Base-by-base conservation (phyloP, 2,888 invertebrate genomes). In the Parapristionchus giblindavisi region DNA sequence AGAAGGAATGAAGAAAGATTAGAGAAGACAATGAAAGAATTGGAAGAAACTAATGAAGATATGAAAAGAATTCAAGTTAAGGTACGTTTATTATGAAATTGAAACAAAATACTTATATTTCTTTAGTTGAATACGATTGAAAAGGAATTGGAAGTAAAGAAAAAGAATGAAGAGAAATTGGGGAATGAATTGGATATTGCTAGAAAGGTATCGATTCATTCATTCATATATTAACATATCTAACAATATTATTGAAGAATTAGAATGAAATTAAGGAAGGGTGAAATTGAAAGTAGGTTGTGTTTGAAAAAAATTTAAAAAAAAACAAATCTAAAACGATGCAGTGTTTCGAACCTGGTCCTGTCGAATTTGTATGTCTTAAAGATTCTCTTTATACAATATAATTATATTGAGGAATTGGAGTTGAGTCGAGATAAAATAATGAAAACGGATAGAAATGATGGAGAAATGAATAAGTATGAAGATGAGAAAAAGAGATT, bases 101-200 rank as follows among this genome's bases (percentile, higher is more conserved):
- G 56, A 56, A 27, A 5, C 3, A 56, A 29, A 56, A 6, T 27
- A 11, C 5, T 21, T 61, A 3, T 2, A 38, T 75, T 27, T 3
- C 3, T 66, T 51, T 14, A 68, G 68, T 38, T 68, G 52, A 40
- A 68, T 5, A 34, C 48, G 24, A 34, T 52, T 34, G 36, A n/a
- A 27, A n/a, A 4, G n/a, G 52, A 68, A 1, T 5, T 34, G 36
- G 52, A 52, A 24, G 34, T 34, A 32, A 34, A 34, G 27, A 68
- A 17, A 14, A 36, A 52, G 3, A 29, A 3, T 2, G 51, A 52
- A 27, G 36, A 24, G 51, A 68, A 36, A 34, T 11, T 68, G 1
- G 51, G 52, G 24, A 52, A 68, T 24, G 68, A 68, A 34, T 52
- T 68, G 52, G 68, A 68, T 24, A 68, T 68, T 17, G 68, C 68